phyloP scores from a whole-genome alignment of 2,113 vertebrate genomes.

The Phalacrocorax aristotelis region DNA sequence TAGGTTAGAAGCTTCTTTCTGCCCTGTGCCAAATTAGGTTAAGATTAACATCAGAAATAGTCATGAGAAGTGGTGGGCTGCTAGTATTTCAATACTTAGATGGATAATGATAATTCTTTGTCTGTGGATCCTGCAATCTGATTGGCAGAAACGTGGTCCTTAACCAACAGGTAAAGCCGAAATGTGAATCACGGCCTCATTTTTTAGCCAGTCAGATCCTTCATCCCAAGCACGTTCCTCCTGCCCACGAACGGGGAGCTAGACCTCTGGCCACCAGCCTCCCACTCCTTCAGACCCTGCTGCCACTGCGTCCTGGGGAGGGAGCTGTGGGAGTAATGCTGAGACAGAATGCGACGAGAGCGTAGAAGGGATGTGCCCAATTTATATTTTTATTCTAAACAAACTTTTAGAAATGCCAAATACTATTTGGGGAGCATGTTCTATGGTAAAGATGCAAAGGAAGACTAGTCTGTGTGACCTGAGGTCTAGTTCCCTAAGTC shows the following conservation, averaged over 20 bases:
- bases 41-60: not conserved
- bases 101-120: not conserved
- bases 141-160: not conserved
- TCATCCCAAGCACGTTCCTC: not conserved
- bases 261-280: not conserved
- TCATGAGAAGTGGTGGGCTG: not conserved
- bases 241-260: not conserved
- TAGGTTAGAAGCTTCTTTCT: not conserved
- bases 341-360: fast-evolving
- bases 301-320: fast-evolving
- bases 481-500: constrained; percentile 11
- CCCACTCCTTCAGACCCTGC: not conserved
- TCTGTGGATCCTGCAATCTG: constrained; percentile 15
- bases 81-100: not conserved
- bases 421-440: not conserved
- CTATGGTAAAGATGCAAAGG: not conserved
- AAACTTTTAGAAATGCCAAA: not conserved
- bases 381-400: not conserved
- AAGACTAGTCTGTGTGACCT: not conserved
- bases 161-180: constrained; percentile 9
- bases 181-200: not conserved
- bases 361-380: fast-evolving
- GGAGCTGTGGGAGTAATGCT: not conserved
- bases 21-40: not conserved
- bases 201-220: not conserved